These are phyloP conservation scores for Nothocercus nigrocapillus DNA, from an alignment of 2,113 vertebrate species.

Conservation along the genomic window DNA sequence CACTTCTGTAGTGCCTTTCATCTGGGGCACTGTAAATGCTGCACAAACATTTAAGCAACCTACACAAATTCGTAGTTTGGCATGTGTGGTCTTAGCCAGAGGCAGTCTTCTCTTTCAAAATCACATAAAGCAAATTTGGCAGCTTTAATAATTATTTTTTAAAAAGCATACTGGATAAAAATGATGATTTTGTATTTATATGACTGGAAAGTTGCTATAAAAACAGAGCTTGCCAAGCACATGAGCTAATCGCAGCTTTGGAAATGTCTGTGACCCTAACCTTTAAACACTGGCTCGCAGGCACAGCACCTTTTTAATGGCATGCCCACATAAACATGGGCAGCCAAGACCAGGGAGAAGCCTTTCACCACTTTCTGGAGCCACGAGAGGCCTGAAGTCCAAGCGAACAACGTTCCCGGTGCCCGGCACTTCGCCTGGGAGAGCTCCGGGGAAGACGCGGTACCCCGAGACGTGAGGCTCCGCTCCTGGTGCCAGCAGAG, in stretches of 20 bases:
- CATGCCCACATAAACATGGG: not conserved
- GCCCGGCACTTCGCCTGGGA: not conserved
- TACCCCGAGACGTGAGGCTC: not conserved
- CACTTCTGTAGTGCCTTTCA: slow-evolving; percentile 23
- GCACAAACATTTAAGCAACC: slow-evolving; percentile 29
- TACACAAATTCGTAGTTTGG: slow-evolving; percentile 9
- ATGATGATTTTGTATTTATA: slow-evolving; percentile 36
- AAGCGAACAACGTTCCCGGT: not conserved
- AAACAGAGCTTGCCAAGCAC: slow-evolving; percentile 2
- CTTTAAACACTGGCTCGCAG: slow-evolving; percentile 19
- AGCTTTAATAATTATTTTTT: slow-evolving; percentile 24
- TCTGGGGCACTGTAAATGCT: not conserved
- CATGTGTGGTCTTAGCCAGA: not conserved
- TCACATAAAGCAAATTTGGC: slow-evolving; percentile 15
- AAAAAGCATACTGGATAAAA: not conserved
- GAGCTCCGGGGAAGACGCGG: not conserved
- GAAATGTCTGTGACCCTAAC: slow-evolving; percentile 39
- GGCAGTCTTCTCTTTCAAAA: slow-evolving; percentile 15
- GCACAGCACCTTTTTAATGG: slow-evolving; percentile 30
- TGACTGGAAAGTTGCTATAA: slow-evolving; percentile 59
- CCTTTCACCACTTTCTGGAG: not conserved
- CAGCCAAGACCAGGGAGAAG: not conserved
- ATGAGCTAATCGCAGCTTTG: slow-evolving; percentile 49
- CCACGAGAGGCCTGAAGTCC: slow-evolving; percentile 21
- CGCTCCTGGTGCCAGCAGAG: not conserved